Base-by-base conservation (phyloP, 2,113 vertebrate species). In the Larimichthys polyactis region DNA sequence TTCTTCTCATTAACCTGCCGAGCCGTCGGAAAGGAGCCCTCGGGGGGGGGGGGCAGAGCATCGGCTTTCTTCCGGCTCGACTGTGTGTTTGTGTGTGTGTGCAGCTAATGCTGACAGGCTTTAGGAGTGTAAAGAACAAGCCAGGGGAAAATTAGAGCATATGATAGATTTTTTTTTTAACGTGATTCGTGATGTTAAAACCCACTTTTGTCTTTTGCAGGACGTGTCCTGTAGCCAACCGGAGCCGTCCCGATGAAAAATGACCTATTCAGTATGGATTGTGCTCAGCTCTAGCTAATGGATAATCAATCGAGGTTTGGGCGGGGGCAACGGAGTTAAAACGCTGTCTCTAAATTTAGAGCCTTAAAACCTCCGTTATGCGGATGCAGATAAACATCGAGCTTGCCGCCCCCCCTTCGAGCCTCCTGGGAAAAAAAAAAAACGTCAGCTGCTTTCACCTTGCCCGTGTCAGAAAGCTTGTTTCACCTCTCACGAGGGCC, bases 1-100 rank as follows among this genome's bases (percentile, higher is more conserved):
- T 12, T 73, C 86, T 90, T 81, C 89, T 91, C 88, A 91, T 93
- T 92, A 92, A 92, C 90, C 83, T 66, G 14, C 59, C 49, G 2
- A 85, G 77, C 87, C 79, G 68, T 80, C 24, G 29, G 78, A 9
- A 40, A 87, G 32, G 73, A 36, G 36, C 66, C 74, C 63, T 12
- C 44, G 44, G 6, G 62, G 27, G 27, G n/a, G n/a, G 49, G 9
- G 62, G 40, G 75, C 32, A 14, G 20, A 66, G 66, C 84, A 63
- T 70, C 49, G 16, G 71, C 58, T 78, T n/a, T 81, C 68, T 71
- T 85, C 6, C 8, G 7, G 36, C 36, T 9, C 36, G 71, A 5
- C 40, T 8, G 54, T 52, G 48, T 52, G 66, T 54, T 36, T 71
- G 67, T 69, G 76, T 67, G n/a, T n/a, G 69, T 17, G 43, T 22